These are phyloP conservation scores for Bilobella aurantiaca DNA, from an alignment of 1,140 invertebrate species.

Conservation along the genomic window DNA sequence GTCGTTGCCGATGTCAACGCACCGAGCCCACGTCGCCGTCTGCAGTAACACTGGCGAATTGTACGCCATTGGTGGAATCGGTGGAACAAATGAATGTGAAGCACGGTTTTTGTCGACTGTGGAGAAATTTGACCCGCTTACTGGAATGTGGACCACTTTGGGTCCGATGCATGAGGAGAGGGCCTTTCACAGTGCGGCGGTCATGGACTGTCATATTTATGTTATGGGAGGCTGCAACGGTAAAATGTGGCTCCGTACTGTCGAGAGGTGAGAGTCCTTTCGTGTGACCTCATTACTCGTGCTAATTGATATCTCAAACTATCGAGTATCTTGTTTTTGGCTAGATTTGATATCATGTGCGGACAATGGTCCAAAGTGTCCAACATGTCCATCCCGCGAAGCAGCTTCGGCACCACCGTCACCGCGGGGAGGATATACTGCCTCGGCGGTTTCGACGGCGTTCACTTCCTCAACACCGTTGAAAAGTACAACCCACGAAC, in stretches of 20 bases:
- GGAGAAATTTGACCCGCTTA: constrained; percentile 35
- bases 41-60: constrained; percentile 35
- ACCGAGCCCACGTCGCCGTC: constrained; percentile 36
- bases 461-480: constrained; percentile 43
- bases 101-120: constrained; percentile 30
- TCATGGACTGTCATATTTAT: constrained; percentile 37
- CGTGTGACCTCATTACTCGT: neutral
- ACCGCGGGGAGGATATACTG: constrained; percentile 43
- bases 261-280: constrained; percentile 35
- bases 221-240: constrained; percentile 38
- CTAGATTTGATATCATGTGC: constrained; percentile 36
- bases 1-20: constrained; percentile 33
- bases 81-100: constrained; percentile 32
- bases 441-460: constrained; percentile 44
- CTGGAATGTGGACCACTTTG: constrained; percentile 34
- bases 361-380: constrained; percentile 38
- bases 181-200: constrained; percentile 36
- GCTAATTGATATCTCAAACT: neutral
- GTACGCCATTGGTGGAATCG: constrained; percentile 37
- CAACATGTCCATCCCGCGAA: constrained; percentile 38
- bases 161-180: constrained; percentile 37
- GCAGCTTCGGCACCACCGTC: constrained; percentile 38
- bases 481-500: constrained; percentile 43
- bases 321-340: neutral
- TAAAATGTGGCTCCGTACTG: constrained; percentile 36